phyloP scores from a whole-genome alignment of 2,888 invertebrate species.

The Agapetus fuscipes region DNA sequence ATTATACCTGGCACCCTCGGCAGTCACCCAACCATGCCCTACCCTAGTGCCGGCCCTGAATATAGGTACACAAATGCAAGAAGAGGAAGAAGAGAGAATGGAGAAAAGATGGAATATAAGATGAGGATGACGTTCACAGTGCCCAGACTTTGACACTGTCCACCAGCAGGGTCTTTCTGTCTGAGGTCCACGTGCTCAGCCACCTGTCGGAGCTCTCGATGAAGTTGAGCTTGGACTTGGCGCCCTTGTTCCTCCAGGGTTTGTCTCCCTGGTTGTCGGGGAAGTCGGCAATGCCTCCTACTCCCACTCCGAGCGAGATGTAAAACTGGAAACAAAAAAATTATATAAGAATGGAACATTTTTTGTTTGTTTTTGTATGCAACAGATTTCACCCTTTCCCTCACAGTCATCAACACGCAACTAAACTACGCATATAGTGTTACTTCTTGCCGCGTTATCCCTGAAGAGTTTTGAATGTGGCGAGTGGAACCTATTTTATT shows the following conservation, averaged over 20 bases:
- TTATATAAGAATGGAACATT: no score
- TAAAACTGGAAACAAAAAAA: slow-evolving; percentile 49
- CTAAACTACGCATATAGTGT: no score
- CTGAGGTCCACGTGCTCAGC: slow-evolving; percentile 35
- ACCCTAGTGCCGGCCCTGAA: no score
- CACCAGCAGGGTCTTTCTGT: slow-evolving; percentile 36
- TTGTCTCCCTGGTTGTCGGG: slow-evolving; percentile 46
- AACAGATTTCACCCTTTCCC: background rate
- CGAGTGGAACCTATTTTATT: background rate
- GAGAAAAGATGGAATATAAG: no score
- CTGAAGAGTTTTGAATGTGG: no score
- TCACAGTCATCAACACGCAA: no score
- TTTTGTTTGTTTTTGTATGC: background rate
- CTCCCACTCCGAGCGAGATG: slow-evolving; percentile 57
- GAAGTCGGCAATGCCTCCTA: slow-evolving; percentile 60
- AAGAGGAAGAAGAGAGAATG: no score
- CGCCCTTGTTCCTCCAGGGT: slow-evolving; percentile 55
- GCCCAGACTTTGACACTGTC: slow-evolving; percentile 54
- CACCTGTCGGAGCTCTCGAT: slow-evolving; percentile 36
- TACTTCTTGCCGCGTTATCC: no score
- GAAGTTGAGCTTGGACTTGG: slow-evolving; percentile 50
- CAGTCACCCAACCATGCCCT: no score
- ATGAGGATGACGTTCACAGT: slow-evolving; percentile 25
- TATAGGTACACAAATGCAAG: no score
- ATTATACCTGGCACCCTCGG: no score